Base-by-base conservation (phyloP, 2,113 vertebrate species). In the Hippocampus zosterae region DNA sequence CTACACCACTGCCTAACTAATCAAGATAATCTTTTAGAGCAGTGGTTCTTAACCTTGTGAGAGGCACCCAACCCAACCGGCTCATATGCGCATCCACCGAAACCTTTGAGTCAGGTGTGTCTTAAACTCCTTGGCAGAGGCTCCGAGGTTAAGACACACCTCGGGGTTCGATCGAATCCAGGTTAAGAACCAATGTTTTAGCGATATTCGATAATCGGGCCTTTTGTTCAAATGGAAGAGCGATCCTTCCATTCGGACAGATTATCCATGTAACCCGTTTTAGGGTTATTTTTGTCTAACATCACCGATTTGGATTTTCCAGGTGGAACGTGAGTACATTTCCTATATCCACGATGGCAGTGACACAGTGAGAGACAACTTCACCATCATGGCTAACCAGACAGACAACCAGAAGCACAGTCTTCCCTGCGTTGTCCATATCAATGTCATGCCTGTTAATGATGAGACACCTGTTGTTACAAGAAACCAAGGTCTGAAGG, bases 261-360 rank as follows among this genome's bases (percentile, higher is more conserved):
- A 16, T 27, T 18, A 62, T 8, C 8, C 7, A 2, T 42, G 40
- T 19, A 37, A 13, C 8, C 8, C 8, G 60, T 2, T 40, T 9
- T 5, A 21, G 33, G 33, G 33, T 64, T 64, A 57, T 27, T 27
- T 27, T 27, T 27, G 21, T 64, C n/a, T 5, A 8, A 41, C 21
- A n/a, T 23, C 15, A 41, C 23, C 15, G 13, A 66, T 66, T 10
- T 41, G 18, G 9, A 25, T 52, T 76, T 79, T 82, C 6, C 80
- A 97, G 95, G 71, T 96, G 70, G 93, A 95, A 71, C 90, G 91
- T 7, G 89, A 92, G 77, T 88, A 93, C 77, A 93, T 96, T 81
- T 92, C 87, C 52, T 98, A 94, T 42, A 80, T 95, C 72, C 95
- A 96, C 13, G 94, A 96, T 42, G 93, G 86, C 65, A 96, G 93